Base-by-base conservation (phyloP, 2,113 vertebrate species). In the Rhinoderma darwinii region DNA sequence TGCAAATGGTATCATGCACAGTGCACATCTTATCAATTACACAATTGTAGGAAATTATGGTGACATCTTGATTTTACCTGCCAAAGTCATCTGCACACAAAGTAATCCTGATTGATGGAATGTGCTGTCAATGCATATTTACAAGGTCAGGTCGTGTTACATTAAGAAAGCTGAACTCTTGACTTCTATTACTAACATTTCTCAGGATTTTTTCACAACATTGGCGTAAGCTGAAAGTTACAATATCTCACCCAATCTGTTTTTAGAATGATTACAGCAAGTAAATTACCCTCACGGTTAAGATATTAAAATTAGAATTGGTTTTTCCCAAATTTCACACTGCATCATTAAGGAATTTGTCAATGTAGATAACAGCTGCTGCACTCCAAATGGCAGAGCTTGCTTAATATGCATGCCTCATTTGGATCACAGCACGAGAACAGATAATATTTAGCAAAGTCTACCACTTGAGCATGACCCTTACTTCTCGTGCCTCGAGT, bases 311-410 rank as follows among this genome's bases (percentile, higher is more conserved):
- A 77, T 63, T 85, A 32, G 83, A 77, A 59, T 47, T 85, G 59
- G 74, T 78, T 79, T 68, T 51, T 70, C 30, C 59, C 14, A 35
- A 75, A 86, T 78, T 66, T 78, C 59, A 86, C 75, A 86, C 41
- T 32, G 50, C 27, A 70, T 70, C 66, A 22, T 70, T 70, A 70
- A 27, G 84, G 43, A 86, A 86, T 86, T 61, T 68, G 25, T 20
- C n/a, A 61, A 39, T 59, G 51, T 9, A 74, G 37, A 56, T 39
- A 74, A 22, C 74, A 86, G 74, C 84, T 78, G 74, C 84, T 78
- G 51, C 22, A 5, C 18, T 63, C 39, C 37, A 35, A 84, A 63
- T 77, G 70, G 50, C 83, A 74, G 68, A 22, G 56, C 30, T 86
- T 37, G 39, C 41, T 68, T 30, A 70, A 79, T 86, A 63, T 47